phyloP scores from a whole-genome alignment of 2,113 vertebrate species.

The Electrona antarctica region DNA sequence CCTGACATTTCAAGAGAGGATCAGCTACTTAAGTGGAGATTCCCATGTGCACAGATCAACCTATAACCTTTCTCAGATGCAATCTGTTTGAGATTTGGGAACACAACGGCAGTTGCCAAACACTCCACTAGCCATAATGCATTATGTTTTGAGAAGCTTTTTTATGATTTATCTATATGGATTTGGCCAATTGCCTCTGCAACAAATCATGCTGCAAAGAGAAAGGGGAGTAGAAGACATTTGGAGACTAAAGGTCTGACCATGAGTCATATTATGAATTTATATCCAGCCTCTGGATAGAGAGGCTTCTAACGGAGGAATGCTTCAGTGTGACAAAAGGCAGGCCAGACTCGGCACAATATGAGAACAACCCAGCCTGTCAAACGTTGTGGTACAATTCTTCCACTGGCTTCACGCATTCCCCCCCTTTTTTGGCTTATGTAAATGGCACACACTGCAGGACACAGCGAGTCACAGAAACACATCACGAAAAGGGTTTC shows the following conservation, averaged over 20 bases:
- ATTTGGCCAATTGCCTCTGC: conserved; percentile 62
- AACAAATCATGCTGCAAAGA: conserved; percentile 52
- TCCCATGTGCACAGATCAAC: conserved; percentile 42
- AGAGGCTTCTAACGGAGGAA: conserved; percentile 22
- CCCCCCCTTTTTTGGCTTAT: not conserved
- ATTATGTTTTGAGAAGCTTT: conserved; percentile 69
- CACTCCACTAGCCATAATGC: conserved; percentile 33
- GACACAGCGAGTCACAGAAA: conserved; percentile 10
- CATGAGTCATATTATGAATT: conserved; percentile 53
- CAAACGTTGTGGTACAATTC: conserved; percentile 11
- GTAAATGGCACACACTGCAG: not conserved
- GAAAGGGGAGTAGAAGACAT: conserved; percentile 35
- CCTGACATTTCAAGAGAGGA: conserved; percentile 9
- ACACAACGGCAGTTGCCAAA: conserved; percentile 53
- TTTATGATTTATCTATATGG: conserved; percentile 67
- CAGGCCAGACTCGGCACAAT: not conserved
- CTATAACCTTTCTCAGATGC: conserved; percentile 29
- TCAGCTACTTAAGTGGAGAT: conserved; percentile 58
- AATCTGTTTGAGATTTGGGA: conserved; percentile 71
- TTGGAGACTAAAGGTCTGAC: conserved; percentile 37
- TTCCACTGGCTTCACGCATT: conserved; percentile 23
- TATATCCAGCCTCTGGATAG: conserved; percentile 40
- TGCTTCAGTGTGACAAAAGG: not conserved
- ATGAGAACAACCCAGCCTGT: too few species aligned
- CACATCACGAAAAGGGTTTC: conserved; percentile 36